Percentiles rank a stretch among this genome's conserved stretches.
phyloP scores from a whole-genome alignment of 2,888 invertebrate species.

The Polyommatus icarus region DNA sequence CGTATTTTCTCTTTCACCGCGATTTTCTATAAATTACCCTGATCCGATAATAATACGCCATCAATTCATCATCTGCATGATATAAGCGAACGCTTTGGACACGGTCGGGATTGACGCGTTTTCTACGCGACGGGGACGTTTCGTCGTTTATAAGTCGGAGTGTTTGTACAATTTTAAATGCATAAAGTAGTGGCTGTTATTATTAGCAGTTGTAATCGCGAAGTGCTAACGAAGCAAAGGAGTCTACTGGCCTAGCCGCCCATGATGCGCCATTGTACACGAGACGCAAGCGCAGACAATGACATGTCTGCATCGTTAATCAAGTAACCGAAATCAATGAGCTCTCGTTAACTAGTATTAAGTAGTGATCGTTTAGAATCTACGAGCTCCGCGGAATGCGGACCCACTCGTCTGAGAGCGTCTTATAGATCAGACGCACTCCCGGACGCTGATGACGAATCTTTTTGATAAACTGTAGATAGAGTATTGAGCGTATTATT shows the following conservation, averaged over 20 bases:
- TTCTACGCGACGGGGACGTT: background rate
- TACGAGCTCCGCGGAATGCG: background rate
- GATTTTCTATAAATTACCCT: slow-evolving; percentile 13
- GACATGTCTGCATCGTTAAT: background rate
- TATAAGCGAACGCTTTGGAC: slow-evolving; percentile 4
- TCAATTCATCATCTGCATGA: slow-evolving; percentile 21
- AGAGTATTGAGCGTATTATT: background rate
- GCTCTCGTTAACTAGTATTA: background rate
- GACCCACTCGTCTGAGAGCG: background rate
- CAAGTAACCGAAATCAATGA: background rate
- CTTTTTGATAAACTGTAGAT: background rate
- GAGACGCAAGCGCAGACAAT: background rate
- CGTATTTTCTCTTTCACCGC: slow-evolving; percentile 27
- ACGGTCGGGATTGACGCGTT: background rate
- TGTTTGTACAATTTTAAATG: background rate
- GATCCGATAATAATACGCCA: slow-evolving; percentile 8
- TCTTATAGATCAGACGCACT: background rate
- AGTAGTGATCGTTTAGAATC: background rate
- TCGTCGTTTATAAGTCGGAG: background rate
- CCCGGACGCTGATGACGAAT: background rate
- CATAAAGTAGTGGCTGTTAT: background rate
- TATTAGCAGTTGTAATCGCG: no score
- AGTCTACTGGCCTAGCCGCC: background rate
- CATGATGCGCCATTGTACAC: background rate
- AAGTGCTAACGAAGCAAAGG: no score